Percentiles rank a stretch among this genome's conserved stretches.
Evolutionary conservation across 30 jellyfish, hydroid and myxozoan genomes (phyloP).

Genomic region (Aurelia aurita complex sp. Pacific): DNA sequence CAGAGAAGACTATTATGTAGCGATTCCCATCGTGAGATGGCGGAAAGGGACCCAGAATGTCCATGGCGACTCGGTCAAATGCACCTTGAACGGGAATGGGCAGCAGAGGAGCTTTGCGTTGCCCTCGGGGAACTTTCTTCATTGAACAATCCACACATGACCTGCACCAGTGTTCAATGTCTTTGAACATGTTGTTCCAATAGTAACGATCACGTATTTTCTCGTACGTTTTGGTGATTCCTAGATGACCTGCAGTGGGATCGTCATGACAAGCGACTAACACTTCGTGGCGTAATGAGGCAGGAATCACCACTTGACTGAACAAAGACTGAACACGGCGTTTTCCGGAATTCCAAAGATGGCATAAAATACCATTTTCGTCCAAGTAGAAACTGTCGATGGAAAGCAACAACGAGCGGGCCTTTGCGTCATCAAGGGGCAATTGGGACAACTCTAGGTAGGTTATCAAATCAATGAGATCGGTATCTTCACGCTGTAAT

Average conservation of each 20-base stretch:
- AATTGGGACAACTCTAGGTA: constrained; percentile 4
- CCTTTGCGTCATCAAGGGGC: constrained; percentile 8
- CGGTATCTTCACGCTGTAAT: constrained; percentile 25
- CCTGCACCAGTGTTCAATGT: constrained; percentile 52
- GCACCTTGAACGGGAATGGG: constrained; percentile 45
- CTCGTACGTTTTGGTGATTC: constrained; percentile 49
- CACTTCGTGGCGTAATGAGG: constrained; percentile 28
- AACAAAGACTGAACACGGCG: constrained; percentile 11
- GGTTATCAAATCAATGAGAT: background rate
- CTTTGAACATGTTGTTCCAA: constrained; percentile 50
- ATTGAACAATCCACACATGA: constrained; percentile 18
- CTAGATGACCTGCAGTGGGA: constrained; percentile 52
- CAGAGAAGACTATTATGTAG: constrained; percentile 31
- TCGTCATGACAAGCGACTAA: constrained; percentile 53
- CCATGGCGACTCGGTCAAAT: constrained; percentile 3
- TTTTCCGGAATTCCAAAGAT: constrained; percentile 51
- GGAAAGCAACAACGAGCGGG: constrained; percentile 25
- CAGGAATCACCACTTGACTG: constrained; percentile 56
- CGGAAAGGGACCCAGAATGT: constrained; percentile 40
- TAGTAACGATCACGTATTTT: constrained; percentile 27
- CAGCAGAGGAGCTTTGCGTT: constrained; percentile 11
- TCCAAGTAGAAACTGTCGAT: constrained; percentile 34
- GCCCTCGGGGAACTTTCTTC: background rate
- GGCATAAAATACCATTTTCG: constrained; percentile 44
- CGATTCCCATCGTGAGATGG: constrained; percentile 23